Evolutionary conservation across 2,797 vertebrate species (phyloP).

Genomic region (Pseudomugil gertrudae): DNA sequence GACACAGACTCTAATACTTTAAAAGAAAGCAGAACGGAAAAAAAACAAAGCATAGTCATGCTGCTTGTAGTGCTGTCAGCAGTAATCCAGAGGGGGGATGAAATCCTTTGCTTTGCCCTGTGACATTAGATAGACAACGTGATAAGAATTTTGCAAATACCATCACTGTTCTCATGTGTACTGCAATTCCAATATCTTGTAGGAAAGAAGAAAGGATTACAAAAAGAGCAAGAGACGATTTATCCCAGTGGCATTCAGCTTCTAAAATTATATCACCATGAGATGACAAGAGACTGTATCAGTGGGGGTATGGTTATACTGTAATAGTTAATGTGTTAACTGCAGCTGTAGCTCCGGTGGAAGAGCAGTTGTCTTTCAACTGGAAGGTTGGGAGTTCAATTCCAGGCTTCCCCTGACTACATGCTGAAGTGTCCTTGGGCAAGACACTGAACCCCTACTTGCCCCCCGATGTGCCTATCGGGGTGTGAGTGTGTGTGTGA

Average conservation of each 20-base stretch:
- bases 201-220: constrained; percentile 64
- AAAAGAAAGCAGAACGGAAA: constrained; percentile 14
- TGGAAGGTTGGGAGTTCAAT: too few species aligned
- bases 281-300: constrained; percentile 32
- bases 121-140: constrained; percentile 55
- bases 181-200: constrained; percentile 46
- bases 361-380: too few species aligned
- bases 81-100: constrained; percentile 33
- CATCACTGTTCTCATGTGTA: constrained; percentile 62
- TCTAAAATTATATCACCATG: constrained; percentile 55
- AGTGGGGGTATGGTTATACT: constrained; percentile 5
- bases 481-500: too few species aligned
- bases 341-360: too few species aligned
- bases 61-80: constrained; percentile 32
- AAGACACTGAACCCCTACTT: too few species aligned
- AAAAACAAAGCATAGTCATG: constrained; percentile 8
- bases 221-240: constrained; percentile 60
- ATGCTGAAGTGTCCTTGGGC: too few species aligned
- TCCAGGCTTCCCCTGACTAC: too few species aligned
- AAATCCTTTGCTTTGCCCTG: constrained; percentile 59
- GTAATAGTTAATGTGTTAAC: constrained; percentile 16
- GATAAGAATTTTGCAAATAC: constrained; percentile 72
- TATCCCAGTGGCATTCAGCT: constrained; percentile 51
- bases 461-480: too few species aligned
- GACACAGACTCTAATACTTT: not conserved